A percentile compares a stretch with the other conserved stretches of the same genome.
Evolutionary conservation across 2,797 vertebrate species (phyloP).

Genomic region (Acanthurus tractus): DNA sequence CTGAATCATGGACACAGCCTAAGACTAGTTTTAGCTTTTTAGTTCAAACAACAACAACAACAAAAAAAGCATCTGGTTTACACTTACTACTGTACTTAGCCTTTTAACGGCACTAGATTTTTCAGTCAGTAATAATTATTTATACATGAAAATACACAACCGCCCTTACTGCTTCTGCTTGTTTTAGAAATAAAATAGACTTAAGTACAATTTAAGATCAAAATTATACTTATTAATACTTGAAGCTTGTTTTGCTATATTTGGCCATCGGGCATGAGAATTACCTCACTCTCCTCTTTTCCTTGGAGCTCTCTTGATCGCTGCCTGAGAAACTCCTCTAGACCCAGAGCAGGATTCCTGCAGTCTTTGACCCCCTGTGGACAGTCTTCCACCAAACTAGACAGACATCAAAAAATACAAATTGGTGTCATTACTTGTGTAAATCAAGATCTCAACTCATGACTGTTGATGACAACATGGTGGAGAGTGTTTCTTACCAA

Average conservation of each 20-base stretch:
- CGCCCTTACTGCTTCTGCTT: not conserved
- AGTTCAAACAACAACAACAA: no score
- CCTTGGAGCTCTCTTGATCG: conserved; percentile 85
- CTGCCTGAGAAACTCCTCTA: conserved; percentile 89
- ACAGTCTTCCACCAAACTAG: conserved; percentile 90
- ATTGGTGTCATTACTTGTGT: not conserved
- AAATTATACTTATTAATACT: not conserved
- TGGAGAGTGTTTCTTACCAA: conserved; percentile 82
- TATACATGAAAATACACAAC: not conserved
- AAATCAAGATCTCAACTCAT: not conserved
- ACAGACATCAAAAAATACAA: conserved; percentile 21
- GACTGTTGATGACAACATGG: not conserved
- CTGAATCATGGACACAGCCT: not conserved
- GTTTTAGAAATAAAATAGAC: not conserved
- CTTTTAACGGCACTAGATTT: not conserved
- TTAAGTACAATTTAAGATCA: not conserved
- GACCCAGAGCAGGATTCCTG: conserved; percentile 83
- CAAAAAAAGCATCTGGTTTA: not conserved
- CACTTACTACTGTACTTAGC: no score
- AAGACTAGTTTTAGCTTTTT: not conserved
- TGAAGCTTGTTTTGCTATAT: not conserved
- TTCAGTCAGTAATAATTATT: not conserved
- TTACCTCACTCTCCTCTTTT: conserved; percentile 90
- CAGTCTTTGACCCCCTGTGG: conserved; percentile 85
- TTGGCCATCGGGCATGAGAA: not conserved